A percentile compares a stretch with the other conserved stretches of the same genome.
These are phyloP conservation scores for Acholoe squamosa DNA, from an alignment of 2,888 invertebrate genomes.

Conservation along the genomic window DNA sequence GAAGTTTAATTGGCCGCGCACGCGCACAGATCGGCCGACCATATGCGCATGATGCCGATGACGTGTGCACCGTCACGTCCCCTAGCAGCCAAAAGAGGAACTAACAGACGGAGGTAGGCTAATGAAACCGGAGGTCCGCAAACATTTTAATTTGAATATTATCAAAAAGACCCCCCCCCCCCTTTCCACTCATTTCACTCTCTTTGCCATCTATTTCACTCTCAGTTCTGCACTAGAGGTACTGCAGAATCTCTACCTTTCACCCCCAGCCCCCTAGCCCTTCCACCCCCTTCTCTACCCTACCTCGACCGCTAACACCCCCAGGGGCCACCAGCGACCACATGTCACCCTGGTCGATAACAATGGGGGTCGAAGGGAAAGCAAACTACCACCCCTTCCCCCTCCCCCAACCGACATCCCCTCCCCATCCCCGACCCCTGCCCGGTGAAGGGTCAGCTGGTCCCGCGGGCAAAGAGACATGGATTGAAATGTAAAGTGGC, in stretches of 20 bases:
- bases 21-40: conserved; percentile 48
- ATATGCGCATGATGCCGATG: conserved; percentile 37
- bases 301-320: background rate
- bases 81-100: background rate
- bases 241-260: background rate
- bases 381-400: background rate
- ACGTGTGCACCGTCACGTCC: conserved; percentile 41
- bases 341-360: conserved; percentile 37
- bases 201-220: background rate
- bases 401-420: no score
- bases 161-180: background rate
- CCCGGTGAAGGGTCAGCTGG: background rate
- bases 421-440: background rate
- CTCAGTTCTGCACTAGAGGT: background rate
- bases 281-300: conserved; percentile 4
- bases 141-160: conserved; percentile 58
- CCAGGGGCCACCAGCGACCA: conserved; percentile 12
- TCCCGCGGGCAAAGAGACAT: conserved; percentile 39
- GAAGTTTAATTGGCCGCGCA: conserved; percentile 34
- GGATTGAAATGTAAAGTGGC: conserved; percentile 57
- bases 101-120: background rate
- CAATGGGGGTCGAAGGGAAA: conserved; percentile 28
- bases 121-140: conserved; percentile 20
- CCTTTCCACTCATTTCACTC: background rate
- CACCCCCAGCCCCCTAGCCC: background rate